Conservation (phyloP, 2,797 vertebrate genomes). For the Enteromius unitaeniatus region DNA sequence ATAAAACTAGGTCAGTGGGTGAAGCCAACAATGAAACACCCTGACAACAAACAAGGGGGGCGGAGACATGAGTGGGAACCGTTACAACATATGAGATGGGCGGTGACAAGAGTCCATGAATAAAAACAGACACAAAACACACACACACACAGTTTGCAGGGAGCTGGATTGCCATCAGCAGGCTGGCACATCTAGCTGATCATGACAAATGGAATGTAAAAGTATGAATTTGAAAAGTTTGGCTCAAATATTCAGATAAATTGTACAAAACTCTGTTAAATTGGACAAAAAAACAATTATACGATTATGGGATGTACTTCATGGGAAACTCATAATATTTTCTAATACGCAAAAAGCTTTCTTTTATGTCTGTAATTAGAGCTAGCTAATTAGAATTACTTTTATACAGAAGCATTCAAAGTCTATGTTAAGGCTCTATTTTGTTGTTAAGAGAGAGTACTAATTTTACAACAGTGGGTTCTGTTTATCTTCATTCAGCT, state of each 20-base stretch:
- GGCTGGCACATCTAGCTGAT: no score
- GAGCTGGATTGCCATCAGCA: no score
- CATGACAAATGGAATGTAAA: no score
- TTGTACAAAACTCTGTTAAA: neutral
- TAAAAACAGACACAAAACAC: no score
- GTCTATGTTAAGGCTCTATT: conserved; percentile 1
- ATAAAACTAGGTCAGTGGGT: no score
- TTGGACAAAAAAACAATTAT: neutral
- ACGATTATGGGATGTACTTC: neutral
- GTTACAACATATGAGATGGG: no score
- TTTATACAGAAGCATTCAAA: neutral
- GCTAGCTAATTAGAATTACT: neutral
- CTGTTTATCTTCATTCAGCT: conserved; percentile 54
- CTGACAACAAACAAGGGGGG: no score
- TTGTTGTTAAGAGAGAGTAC: neutral
- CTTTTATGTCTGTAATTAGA: neutral
- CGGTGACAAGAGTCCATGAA: no score
- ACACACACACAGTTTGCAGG: no score
- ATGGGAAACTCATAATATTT: neutral
- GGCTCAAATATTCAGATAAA: neutral
- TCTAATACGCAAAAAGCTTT: neutral
- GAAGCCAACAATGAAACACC: no score
- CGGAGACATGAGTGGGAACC: no score
- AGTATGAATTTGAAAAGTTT: no score
- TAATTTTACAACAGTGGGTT: conserved; percentile 2